Evolutionary conservation across 2,113 vertebrate genomes (phyloP), one percentile per base, ranked within the genome.

Genomic region (Prinia subflava): DNA sequence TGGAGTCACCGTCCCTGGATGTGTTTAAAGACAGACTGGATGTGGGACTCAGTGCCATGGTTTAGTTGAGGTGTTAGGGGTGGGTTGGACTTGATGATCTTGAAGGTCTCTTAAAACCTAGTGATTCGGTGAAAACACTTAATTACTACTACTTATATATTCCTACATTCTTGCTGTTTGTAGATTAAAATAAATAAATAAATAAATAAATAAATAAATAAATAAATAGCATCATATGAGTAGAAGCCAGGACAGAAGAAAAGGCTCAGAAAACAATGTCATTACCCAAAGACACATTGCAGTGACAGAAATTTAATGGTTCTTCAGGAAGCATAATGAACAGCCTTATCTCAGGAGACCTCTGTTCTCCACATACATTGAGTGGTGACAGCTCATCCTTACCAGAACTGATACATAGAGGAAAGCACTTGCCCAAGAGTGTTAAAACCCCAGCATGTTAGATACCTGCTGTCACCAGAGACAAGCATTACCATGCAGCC

Each of bases 241-340:
- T n/a, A 28, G 41, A 87, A 11, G 35, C 73, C 78, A 75, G 24
- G n/a, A 37, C 42, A 39, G 88, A 95, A 76, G 62, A 94, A 84
- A 91, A 81, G n/a, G 60, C 49, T 96, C 52, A 62, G 37, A 55
- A 92, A 83, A 86, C 23, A 87, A 47, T 42, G 67, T 89, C 39
- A 93, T 97, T 97, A 90, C 80, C 91, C 96, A 96, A 95, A 95
- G 63, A 97, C 98, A 96, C 94, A 94, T 97, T 98, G 97, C 97
- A 97, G 91, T 98, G 98, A 98, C 96, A 98, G 98, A 98, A 98
- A 98, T 98, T 98, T 98, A 98, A 98, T 98, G 96, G 96, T 96
- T 98, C 98, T 98, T 98, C 97, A 98, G 97, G 90, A 98, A 98
- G 98, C 98, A 98, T 98, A 98, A 98, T 98, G 97, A 98, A 98